Evolutionary conservation across 2,113 vertebrate genomes (phyloP).

Genomic region (Amphiprion percula): DNA sequence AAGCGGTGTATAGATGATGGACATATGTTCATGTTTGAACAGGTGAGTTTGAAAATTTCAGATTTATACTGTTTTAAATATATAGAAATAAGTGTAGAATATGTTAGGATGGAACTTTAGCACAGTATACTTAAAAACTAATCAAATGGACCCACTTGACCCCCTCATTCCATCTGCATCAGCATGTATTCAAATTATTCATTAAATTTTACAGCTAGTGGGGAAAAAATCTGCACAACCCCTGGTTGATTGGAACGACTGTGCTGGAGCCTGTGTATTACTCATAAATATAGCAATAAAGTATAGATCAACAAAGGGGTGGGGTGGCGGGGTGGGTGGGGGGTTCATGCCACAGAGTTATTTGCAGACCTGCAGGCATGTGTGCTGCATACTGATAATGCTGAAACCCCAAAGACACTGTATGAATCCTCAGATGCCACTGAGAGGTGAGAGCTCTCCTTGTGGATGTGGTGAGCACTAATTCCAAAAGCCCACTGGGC

Average conservation of each 20-base stretch:
- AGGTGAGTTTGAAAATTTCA: neutral
- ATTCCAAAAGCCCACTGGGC: constrained; percentile 57
- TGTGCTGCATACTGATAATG: constrained; percentile 73
- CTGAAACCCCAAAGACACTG: constrained; percentile 56
- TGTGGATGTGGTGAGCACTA: constrained; percentile 55
- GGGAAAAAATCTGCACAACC: constrained; percentile 44
- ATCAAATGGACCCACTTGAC: constrained; percentile 60
- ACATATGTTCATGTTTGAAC: too few relatives aligned
- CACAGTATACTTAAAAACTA: constrained; percentile 32
- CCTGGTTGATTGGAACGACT: constrained; percentile 68
- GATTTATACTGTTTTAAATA: neutral
- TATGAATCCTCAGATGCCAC: constrained; percentile 61
- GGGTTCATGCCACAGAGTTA: constrained; percentile 56
- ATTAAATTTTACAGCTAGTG: constrained; percentile 66
- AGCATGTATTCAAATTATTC: constrained; percentile 73
- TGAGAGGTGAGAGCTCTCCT: constrained; percentile 61
- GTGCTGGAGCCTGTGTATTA: constrained; percentile 60
- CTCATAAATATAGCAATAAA: constrained; percentile 75
- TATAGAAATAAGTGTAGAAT: neutral
- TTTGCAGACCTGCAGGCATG: constrained; percentile 70
- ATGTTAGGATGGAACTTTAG: constrained; percentile 9
- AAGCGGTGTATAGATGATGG: too few relatives aligned
- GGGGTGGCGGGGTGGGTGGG: constrained; percentile 25
- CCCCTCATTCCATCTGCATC: constrained; percentile 57
- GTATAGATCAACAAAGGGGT: constrained; percentile 71